Conservation (phyloP, 2,797 vertebrate genomes). For the Bovichtus diacanthus region DNA sequence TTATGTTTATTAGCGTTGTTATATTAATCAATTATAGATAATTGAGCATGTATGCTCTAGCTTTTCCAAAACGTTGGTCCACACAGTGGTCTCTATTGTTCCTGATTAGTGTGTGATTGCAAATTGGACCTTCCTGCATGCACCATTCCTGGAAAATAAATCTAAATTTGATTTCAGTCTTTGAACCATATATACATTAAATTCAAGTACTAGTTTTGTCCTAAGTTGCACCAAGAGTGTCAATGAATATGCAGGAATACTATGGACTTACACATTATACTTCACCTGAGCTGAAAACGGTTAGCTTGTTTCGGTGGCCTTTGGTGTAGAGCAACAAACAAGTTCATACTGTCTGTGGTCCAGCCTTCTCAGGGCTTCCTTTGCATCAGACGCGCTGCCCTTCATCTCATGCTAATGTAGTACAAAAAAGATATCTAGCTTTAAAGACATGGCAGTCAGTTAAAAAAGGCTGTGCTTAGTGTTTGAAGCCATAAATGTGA, state of each 20-base stretch:
- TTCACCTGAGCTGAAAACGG: slow-evolving; percentile 52
- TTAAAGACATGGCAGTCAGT: slow-evolving; percentile 85
- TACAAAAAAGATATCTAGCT: slow-evolving; percentile 81
- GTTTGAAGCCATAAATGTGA: slow-evolving; percentile 88
- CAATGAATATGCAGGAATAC: neutral
- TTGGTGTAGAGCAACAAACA: slow-evolving; percentile 76
- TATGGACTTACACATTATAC: slow-evolving; percentile 1
- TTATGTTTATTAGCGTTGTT: slow-evolving; percentile 75
- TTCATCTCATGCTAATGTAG: slow-evolving; percentile 85
- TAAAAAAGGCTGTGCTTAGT: slow-evolving; percentile 79
- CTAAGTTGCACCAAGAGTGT: neutral
- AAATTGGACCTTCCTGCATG: neutral
- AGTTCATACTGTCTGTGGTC: slow-evolving; percentile 80
- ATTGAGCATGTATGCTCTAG: slow-evolving; percentile 55
- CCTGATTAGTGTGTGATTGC: neutral
- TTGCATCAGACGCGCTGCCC: slow-evolving; percentile 75
- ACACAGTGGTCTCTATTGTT: neutral
- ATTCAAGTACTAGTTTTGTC: neutral
- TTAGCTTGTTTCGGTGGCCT: slow-evolving; percentile 61
- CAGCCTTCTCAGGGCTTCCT: slow-evolving; percentile 73
- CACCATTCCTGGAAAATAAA: neutral
- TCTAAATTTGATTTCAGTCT: neutral
- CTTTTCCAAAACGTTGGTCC: slow-evolving; percentile 1
- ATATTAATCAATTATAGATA: slow-evolving; percentile 77
- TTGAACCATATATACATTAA: neutral